Evolutionary conservation across 2,797 vertebrate species (phyloP).

Genomic region (Cottoperca gobio): DNA sequence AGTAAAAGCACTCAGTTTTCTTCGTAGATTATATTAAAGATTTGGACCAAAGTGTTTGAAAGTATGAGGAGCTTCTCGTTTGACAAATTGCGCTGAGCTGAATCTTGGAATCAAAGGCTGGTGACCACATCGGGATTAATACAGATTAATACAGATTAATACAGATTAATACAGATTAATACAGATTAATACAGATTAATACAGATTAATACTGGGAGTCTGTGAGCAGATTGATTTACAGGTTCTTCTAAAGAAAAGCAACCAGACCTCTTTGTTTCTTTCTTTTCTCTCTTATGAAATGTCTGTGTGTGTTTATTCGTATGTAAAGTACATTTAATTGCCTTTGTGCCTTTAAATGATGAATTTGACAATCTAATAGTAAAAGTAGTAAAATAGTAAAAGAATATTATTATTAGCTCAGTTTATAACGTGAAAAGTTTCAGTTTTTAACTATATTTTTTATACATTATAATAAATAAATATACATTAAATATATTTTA

Average conservation of each 20-base stretch:
- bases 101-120: constrained; percentile 32
- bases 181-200: neutral
- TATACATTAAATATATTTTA: neutral
- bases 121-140: neutral
- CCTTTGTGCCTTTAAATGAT: too few species aligned
- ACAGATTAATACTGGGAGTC: too few species aligned
- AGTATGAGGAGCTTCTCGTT: constrained; percentile 6
- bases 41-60: constrained; percentile 21
- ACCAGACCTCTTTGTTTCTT: neutral
- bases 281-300: too few species aligned
- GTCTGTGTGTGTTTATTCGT: too few species aligned
- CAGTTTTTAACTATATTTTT: neutral
- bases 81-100: constrained; percentile 17
- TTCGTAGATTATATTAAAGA: constrained; percentile 30
- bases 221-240: neutral
- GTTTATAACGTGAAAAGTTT: neutral
- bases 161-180: neutral
- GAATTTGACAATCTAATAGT: neutral
- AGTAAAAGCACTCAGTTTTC: constrained; percentile 25
- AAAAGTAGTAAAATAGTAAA: too few species aligned
- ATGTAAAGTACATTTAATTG: too few species aligned
- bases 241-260: neutral
- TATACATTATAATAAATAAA: too few species aligned
- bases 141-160: too few species aligned
- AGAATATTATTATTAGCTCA: too few species aligned